A percentile compares a stretch with the other conserved stretches of the same genome.
These are phyloP conservation scores for Crossaster papposus DNA, from an alignment of 53 echinoderm and acorn worm species.

Conservation along the genomic window DNA sequence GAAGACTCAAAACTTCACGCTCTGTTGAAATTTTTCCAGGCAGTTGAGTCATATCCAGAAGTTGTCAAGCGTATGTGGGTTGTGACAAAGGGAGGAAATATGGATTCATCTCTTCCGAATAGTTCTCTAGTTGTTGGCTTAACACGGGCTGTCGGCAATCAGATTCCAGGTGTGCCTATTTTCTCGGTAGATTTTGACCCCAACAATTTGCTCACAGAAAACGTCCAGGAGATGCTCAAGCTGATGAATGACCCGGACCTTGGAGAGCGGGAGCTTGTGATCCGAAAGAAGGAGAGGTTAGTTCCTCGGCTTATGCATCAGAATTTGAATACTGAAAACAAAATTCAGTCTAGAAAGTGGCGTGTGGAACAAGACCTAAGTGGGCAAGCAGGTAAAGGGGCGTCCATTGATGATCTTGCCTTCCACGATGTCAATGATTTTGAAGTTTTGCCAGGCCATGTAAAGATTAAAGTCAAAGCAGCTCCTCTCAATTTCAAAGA, in stretches of 20 bases:
- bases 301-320: constrained; percentile 57
- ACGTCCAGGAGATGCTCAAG: constrained; percentile 47
- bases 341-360: constrained; percentile 33
- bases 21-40: constrained; percentile 57
- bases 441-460: constrained; percentile 50
- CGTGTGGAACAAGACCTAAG: constrained; percentile 50
- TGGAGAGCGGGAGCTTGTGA: constrained; percentile 32
- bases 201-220: constrained; percentile 1
- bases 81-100: constrained; percentile 47
- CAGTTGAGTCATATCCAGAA: constrained; percentile 47
- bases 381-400: constrained; percentile 47
- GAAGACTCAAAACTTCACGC: constrained; percentile 32
- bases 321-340: constrained; percentile 26
- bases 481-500: constrained; percentile 61
- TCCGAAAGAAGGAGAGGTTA: constrained; percentile 38
- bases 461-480: constrained; percentile 55
- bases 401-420: constrained; percentile 62
- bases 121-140: constrained; percentile 45
- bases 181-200: constrained; percentile 64
- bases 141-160: constrained; percentile 57
- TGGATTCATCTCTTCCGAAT: constrained; percentile 6
- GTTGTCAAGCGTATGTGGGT: constrained; percentile 61
- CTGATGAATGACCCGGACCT: constrained; percentile 40
- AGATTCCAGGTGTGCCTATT: constrained; percentile 37
- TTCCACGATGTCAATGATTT: constrained; percentile 39